These are phyloP conservation scores for Teleogryllus occipitalis DNA, from an alignment of 1,140 invertebrate genomes.

Conservation along the genomic window DNA sequence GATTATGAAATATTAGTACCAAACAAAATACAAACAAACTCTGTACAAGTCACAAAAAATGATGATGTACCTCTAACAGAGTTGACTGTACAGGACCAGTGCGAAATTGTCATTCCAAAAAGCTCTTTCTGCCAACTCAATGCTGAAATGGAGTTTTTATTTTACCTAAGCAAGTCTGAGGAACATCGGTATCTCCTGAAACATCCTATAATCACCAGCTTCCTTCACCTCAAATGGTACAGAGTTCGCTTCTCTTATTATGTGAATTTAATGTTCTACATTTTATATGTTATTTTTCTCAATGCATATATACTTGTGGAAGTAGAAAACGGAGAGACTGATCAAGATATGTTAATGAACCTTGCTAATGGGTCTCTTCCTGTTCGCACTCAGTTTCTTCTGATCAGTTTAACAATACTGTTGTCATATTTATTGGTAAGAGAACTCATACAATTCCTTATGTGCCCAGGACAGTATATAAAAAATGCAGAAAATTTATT, in stretches of 20 bases:
- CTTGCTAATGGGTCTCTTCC: constrained; percentile 36
- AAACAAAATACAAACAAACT: constrained; percentile 27
- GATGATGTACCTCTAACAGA: background rate
- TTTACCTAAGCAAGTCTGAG: constrained; percentile 53
- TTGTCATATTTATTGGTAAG: constrained; percentile 34
- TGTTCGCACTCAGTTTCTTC: constrained; percentile 41
- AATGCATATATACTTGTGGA: constrained; percentile 52
- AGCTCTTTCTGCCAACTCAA: background rate
- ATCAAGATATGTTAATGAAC: background rate
- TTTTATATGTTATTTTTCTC: constrained; percentile 56
- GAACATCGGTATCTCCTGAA: constrained; percentile 58
- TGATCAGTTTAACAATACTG: constrained; percentile 34
- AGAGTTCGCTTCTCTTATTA: constrained; percentile 62
- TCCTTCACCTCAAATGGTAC: constrained; percentile 72
- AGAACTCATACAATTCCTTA: constrained; percentile 58
- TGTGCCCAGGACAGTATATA: constrained; percentile 53
- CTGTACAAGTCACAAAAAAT: background rate
- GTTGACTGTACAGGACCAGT: background rate
- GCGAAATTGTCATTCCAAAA: background rate
- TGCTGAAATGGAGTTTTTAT: constrained; percentile 50
- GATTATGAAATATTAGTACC: constrained; percentile 61
- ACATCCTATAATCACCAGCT: constrained; percentile 70
- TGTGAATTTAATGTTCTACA: constrained; percentile 61
- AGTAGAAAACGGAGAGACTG: constrained; percentile 3
- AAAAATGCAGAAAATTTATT: constrained; percentile 59